Conservation (phyloP, 2,797 vertebrate species). For the Peromyscus aztecus region DNA sequence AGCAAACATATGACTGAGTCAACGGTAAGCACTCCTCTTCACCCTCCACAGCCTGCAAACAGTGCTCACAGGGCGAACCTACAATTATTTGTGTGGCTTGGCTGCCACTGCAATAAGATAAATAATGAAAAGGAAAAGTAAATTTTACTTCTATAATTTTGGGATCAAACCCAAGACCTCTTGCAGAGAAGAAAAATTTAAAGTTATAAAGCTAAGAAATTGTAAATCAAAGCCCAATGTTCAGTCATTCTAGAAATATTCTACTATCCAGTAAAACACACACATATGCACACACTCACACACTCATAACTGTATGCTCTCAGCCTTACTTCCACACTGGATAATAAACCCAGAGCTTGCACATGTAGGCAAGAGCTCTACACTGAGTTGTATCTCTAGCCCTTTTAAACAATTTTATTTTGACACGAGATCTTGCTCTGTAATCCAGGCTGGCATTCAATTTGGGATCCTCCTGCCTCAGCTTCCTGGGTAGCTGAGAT, state of each 20-base stretch:
- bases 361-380: background rate
- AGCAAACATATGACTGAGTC: background rate
- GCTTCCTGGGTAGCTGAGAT: background rate
- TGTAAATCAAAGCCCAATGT: background rate
- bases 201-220: background rate
- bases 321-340: background rate
- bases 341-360: background rate
- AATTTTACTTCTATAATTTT: background rate
- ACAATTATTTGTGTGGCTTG: background rate
- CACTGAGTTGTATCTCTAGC: background rate
- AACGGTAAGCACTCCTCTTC: background rate
- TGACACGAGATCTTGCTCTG: background rate
- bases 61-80: background rate
- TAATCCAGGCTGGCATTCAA: background rate
- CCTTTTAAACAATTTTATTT: background rate
- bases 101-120: background rate
- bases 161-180: background rate
- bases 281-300: background rate
- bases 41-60: background rate
- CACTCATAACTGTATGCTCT: background rate
- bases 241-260: slow-evolving; percentile 23
- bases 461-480: background rate
- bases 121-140: background rate
- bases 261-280: background rate
- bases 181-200: background rate